phyloP scores from a whole-genome alignment of 2,888 invertebrate species.

The Palloptera scutellata region DNA sequence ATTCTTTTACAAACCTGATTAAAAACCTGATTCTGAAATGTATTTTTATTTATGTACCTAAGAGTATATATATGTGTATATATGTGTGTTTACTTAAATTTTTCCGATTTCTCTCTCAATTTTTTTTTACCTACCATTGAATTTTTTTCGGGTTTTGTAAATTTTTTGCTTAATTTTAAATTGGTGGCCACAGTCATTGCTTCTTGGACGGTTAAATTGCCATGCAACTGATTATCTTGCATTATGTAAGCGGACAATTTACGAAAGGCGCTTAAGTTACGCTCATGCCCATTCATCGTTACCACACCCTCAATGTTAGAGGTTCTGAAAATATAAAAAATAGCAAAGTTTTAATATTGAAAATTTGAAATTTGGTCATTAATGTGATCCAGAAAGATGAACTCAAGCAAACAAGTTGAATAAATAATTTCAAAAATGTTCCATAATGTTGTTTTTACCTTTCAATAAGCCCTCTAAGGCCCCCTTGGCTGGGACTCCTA shows the following conservation, averaged over 20 bases:
- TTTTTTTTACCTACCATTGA: conserved; percentile 75
- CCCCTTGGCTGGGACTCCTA: no score
- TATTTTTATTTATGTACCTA: no score
- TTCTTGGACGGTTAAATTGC: conserved; percentile 91
- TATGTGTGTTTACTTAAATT: no score
- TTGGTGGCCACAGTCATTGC: conserved; percentile 93
- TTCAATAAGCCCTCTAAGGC: no score
- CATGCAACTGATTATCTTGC: conserved; percentile 93
- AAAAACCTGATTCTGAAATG: no score
- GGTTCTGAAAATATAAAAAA: conserved; percentile 68
- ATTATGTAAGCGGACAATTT: conserved; percentile 94
- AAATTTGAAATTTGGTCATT: background rate
- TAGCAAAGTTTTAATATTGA: conserved; percentile 39
- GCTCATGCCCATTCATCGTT: conserved; percentile 83
- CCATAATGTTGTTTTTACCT: no score
- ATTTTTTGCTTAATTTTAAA: conserved; percentile 82
- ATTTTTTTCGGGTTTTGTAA: conserved; percentile 75
- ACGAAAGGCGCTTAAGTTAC: conserved; percentile 85
- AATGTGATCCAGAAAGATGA: background rate
- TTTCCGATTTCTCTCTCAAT: no score
- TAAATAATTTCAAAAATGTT: background rate
- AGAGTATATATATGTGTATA: no score
- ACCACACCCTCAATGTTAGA: conserved; percentile 83
- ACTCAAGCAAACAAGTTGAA: background rate
- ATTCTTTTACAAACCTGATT: no score